Base-by-base conservation (phyloP, 1,140 invertebrate genomes). In the Zaprionus davidi region DNA sequence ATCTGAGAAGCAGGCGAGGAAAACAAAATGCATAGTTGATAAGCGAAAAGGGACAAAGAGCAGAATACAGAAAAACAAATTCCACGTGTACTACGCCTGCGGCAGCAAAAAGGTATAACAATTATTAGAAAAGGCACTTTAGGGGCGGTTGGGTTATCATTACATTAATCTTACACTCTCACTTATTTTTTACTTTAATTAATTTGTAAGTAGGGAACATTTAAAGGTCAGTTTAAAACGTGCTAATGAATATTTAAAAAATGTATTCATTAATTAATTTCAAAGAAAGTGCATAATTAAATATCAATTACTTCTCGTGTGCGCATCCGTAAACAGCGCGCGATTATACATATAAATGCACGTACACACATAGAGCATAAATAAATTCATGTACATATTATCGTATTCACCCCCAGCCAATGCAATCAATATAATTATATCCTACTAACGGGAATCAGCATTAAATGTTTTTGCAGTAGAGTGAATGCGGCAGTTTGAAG, bases 341-440 rank as follows among this genome's bases (percentile, higher is more conserved):
- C 38, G 41, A 59, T 44, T 24, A 44, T 60, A 44, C 22, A n/a
- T 13, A 15, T 53, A 17, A 12, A n/a, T 24, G 60, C 31, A 36
- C 51, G 12, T 34, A 31, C 5, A 36, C 31, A 34, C 7, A 34
- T 34, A 34, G 2, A 5, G 17, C 26, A 49, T 17, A 34, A 53
- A 64, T 24, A 51, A 22, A 51, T 51, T 12, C 22, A 24, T 51
- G 46, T 51, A 31, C 24, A 62, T 41, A 53, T 36, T 44, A 62
- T 13, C 2, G 28, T 65, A 51, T 44, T 46, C 57, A 76, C 20
- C 28, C 64, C 24, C 34, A 71, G 31, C 26, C 57, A 34, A 49
- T 22, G 66, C 58, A 66, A 82, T 82, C 80, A 82, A 82, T 82
- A n/a, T 80, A 82, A 75, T 75, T 71, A 82, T 63, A 78, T 76